Conservation (phyloP, 2,113 vertebrate genomes). For the Xenotilapia longispinis region DNA sequence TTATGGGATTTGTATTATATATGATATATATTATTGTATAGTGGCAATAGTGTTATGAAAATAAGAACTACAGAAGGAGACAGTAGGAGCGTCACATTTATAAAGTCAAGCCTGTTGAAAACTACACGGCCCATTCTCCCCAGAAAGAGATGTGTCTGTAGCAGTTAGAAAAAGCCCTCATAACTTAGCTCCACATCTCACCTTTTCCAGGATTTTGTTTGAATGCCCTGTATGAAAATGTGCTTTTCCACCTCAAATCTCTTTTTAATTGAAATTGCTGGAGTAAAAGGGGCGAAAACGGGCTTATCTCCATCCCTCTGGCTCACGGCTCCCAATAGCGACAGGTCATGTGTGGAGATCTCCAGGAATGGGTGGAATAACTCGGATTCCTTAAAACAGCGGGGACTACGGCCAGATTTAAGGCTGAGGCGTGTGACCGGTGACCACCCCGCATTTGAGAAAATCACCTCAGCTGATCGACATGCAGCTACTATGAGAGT, state of each 20-base stretch:
- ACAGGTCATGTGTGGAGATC: conserved; percentile 60
- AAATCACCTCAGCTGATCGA: neutral
- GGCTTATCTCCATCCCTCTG: conserved; percentile 55
- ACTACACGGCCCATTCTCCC: neutral
- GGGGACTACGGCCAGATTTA: neutral
- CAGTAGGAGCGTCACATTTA: neutral
- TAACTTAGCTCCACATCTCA: neutral
- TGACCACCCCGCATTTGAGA: neutral
- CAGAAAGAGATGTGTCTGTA: neutral
- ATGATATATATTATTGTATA: neutral
- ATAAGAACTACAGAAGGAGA: neutral
- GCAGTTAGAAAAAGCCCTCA: neutral
- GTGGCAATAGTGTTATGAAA: neutral
- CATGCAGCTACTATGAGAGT: neutral
- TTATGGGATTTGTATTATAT: neutral
- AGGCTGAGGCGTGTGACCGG: neutral
- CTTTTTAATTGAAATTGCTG: conserved; percentile 70
- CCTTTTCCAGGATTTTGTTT: neutral
- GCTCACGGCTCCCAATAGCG: conserved; percentile 20
- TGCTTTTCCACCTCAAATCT: conserved; percentile 69
- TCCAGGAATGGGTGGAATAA: conserved; percentile 58
- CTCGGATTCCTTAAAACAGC: conserved; percentile 63
- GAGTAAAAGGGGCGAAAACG: conserved; percentile 29
- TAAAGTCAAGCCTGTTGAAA: neutral
- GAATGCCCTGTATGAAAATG: conserved; percentile 38